Conservation (phyloP, 1,140 invertebrate genomes). For the Diabrotica virgifera region DNA sequence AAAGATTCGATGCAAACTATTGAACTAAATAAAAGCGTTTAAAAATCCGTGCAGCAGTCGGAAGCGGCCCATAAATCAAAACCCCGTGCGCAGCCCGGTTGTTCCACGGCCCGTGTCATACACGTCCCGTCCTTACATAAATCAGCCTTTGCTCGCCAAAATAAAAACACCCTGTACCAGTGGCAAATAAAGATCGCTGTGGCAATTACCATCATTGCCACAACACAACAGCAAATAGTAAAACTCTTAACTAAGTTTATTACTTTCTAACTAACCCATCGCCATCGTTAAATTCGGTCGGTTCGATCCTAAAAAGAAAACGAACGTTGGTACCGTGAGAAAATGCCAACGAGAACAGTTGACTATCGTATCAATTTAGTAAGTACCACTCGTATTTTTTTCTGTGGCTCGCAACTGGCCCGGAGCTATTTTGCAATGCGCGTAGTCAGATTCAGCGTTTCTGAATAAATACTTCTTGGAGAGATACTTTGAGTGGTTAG, state of each 20-base stretch:
- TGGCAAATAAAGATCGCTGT: background rate
- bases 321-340: constrained; percentile 12
- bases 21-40: no score
- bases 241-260: constrained; percentile 9
- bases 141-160: no score
- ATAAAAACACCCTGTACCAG: constrained; percentile 3
- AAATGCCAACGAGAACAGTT: constrained; percentile 6
- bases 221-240: constrained; percentile 8
- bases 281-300: background rate
- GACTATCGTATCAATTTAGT: constrained; percentile 14
- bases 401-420: background rate
- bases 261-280: constrained; percentile 3
- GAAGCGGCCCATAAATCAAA: no score
- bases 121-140: no score
- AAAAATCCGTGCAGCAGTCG: no score
- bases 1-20: no score
- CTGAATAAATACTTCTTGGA: background rate
- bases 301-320: constrained; percentile 7
- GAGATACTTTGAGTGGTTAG: no score
- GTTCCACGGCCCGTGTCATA: no score
- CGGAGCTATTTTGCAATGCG: constrained; percentile 6
- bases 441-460: constrained; percentile 8
- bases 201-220: constrained; percentile 7
- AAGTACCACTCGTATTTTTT: constrained; percentile 11
- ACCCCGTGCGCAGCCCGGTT: no score